Evolutionary conservation across 2,888 invertebrate species (phyloP).

Genomic region (Altica lythri): DNA sequence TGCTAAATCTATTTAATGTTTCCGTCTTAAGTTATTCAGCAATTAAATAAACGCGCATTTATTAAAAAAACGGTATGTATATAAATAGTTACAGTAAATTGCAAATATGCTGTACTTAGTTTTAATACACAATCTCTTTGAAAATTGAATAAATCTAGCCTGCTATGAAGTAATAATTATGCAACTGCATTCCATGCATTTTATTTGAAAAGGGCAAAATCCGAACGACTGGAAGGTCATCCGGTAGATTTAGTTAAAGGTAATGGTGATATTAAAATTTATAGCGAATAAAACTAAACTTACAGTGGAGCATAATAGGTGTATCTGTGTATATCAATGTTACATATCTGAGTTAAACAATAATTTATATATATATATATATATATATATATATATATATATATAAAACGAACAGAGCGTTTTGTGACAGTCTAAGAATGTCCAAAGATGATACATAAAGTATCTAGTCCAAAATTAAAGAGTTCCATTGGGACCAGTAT

Average conservation of each 20-base stretch:
- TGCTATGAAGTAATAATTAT: slow-evolving; percentile 43
- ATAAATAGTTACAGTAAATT: slow-evolving; percentile 4
- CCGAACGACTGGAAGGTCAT: slow-evolving; percentile 37
- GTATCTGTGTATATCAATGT: no score
- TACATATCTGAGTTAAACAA: no score
- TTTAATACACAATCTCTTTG: slow-evolving; percentile 35
- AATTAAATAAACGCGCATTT: not conserved
- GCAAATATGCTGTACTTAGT: not conserved
- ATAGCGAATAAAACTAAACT: no score
- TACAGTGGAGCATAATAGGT: no score
- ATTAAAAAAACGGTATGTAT: not conserved
- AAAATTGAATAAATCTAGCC: slow-evolving; percentile 41
- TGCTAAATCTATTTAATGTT: not conserved
- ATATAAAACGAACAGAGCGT: no score
- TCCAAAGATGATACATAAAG: no score
- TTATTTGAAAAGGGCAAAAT: slow-evolving; percentile 43
- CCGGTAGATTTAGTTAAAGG: slow-evolving; percentile 11
- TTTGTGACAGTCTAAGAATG: no score
- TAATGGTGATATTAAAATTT: no score
- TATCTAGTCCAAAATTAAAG: no score
- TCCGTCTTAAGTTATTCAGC: not conserved
- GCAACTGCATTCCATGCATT: slow-evolving; percentile 42
- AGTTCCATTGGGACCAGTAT: no score
- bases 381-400: no score
- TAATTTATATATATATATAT: no score